A percentile compares a stretch with the other conserved stretches of the same genome.
These are phyloP conservation scores for Poecilia latipinna DNA, from an alignment of 2,113 vertebrate species.

Conservation along the genomic window DNA sequence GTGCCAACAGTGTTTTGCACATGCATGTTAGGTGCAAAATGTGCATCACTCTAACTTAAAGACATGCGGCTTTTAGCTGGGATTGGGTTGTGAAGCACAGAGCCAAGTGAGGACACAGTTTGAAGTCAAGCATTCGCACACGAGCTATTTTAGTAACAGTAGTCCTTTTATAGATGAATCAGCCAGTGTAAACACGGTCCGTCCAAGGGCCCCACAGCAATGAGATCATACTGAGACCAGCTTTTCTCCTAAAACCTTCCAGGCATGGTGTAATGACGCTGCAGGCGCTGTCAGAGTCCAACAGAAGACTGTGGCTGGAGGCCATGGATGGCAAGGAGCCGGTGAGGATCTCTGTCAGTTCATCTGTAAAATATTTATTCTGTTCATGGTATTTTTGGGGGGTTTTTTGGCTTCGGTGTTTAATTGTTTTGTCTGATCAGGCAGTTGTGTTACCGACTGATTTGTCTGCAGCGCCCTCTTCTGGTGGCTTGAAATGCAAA, in stretches of 20 bases:
- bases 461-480: conserved; percentile 55
- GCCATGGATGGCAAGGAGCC: conserved; percentile 99
- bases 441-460: conserved; percentile 2
- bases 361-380: conserved; percentile 32
- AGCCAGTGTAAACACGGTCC: conserved; percentile 64
- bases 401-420: not conserved
- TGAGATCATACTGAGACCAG: conserved; percentile 61
- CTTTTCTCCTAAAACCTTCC: conserved; percentile 65
- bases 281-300: conserved; percentile 94
- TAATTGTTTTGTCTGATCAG: conserved; percentile 11
- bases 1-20: not conserved
- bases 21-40: conserved; percentile 60
- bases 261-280: conserved; percentile 95
- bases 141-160: conserved; percentile 62
- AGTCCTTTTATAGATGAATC: conserved; percentile 66
- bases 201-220: conserved; percentile 47
- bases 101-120: conserved; percentile 46
- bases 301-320: conserved; percentile 95
- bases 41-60: conserved; percentile 38
- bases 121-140: conserved; percentile 64
- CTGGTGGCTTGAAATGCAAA: conserved; percentile 27
- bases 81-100: conserved; percentile 49
- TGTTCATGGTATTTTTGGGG: conserved; percentile 6
- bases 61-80: conserved; percentile 52
- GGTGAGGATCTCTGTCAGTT: conserved; percentile 77